Conservation (phyloP, 2,797 vertebrate genomes). For the Syngnathus acus region DNA sequence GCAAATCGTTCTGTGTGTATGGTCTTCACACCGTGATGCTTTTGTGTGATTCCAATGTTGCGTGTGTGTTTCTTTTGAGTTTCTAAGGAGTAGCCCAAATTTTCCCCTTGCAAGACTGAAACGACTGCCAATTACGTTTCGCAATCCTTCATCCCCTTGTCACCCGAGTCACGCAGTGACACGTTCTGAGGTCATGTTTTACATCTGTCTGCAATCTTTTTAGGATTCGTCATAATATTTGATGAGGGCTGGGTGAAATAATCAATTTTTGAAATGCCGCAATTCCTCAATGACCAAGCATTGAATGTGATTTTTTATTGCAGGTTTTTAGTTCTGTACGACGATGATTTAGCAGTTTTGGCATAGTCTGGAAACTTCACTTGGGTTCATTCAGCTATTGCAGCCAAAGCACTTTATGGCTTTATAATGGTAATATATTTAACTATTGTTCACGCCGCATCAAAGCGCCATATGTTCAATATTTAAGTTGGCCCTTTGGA, state of each 20-base stretch:
- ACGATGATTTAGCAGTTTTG: too few species aligned
- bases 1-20: not conserved
- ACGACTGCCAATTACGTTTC: not conserved
- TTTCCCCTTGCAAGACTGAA: not conserved
- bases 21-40: not conserved
- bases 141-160: not conserved
- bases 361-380: too few species aligned
- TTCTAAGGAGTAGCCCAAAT: not conserved
- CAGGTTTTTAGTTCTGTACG: too few species aligned
- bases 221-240: not conserved
- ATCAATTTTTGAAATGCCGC: too few species aligned
- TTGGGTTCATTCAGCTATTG: too few species aligned
- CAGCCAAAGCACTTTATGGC: too few species aligned
- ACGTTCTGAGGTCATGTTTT: not conserved
- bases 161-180: not conserved
- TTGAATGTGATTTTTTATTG: not conserved
- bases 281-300: not conserved
- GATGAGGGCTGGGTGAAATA: not conserved
- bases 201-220: not conserved
- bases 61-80: not conserved
- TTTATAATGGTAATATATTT: too few species aligned
- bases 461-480: slow-evolving; percentile 39
- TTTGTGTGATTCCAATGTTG: not conserved
- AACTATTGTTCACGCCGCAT: not conserved
- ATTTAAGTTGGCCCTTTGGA: slow-evolving; percentile 38